A percentile compares a stretch with the other conserved stretches of the same genome.
Conservation (phyloP, 2,888 invertebrate genomes). For the Sthenelais limicola region DNA sequence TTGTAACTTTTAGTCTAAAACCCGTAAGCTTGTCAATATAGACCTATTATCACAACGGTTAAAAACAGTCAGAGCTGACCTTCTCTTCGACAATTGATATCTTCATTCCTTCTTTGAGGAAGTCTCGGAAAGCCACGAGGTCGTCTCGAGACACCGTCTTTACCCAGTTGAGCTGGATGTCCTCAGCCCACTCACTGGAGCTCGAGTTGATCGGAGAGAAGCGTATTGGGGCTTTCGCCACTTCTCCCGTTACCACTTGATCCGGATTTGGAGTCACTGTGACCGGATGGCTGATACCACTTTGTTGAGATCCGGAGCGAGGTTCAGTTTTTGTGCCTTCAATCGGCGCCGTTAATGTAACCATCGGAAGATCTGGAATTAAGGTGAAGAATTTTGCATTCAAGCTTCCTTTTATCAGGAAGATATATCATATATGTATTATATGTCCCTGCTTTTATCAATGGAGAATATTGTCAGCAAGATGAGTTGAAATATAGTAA, state of each 20-base stretch:
- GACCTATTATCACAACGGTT: background rate
- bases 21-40: background rate
- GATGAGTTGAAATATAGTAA: too few species aligned
- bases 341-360: background rate
- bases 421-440: too few species aligned
- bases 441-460: too few species aligned
- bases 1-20: background rate
- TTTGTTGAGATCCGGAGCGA: conserved; percentile 4
- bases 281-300: background rate
- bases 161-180: conserved; percentile 64
- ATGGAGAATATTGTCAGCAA: too few species aligned
- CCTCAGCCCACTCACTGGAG: conserved; percentile 61
- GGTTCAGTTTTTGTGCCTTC: background rate
- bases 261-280: background rate
- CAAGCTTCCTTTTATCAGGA: too few species aligned
- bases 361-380: background rate
- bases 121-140: conserved; percentile 63
- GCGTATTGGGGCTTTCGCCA: background rate
- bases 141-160: conserved; percentile 58
- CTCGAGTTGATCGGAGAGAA: conserved; percentile 58
- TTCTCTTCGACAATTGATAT: conserved; percentile 66
- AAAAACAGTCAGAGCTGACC: conserved; percentile 52
- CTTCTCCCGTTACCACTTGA: background rate
- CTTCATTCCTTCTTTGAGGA: conserved; percentile 66
- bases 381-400: too few species aligned